These are phyloP conservation scores for Melanophora roralis DNA, from an alignment of 2,888 invertebrate species.

Conservation along the genomic window DNA sequence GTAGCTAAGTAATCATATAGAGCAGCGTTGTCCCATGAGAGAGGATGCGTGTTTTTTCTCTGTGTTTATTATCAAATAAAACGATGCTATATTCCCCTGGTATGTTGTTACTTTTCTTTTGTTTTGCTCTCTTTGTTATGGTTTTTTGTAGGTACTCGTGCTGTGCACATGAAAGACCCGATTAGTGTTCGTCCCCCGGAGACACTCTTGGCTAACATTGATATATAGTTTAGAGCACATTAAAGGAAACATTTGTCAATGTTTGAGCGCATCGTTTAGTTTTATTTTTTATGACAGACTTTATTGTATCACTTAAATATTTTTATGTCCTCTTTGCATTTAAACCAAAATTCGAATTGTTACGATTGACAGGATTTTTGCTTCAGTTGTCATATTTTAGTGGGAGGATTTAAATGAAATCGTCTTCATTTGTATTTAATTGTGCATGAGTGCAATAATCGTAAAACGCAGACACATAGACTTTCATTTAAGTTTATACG, in stretches of 20 bases:
- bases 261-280: constrained; percentile 11
- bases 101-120: no score
- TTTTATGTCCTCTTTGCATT: constrained; percentile 9
- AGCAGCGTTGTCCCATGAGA: no score
- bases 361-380: neutral
- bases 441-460: constrained; percentile 20
- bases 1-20: no score
- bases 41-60: no score
- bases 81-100: no score
- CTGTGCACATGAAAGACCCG: no score
- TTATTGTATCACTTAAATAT: constrained; percentile 16
- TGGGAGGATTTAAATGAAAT: constrained; percentile 37
- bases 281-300: constrained; percentile 35
- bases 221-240: neutral
- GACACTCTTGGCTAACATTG: no score
- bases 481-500: constrained; percentile 7
- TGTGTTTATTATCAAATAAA: no score
- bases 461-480: constrained; percentile 40
- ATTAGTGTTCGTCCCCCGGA: no score
- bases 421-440: constrained; percentile 28
- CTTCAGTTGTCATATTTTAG: constrained; percentile 3
- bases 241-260: constrained; percentile 1
- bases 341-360: neutral
- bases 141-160: no score
- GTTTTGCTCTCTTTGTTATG: no score